phyloP scores from a whole-genome alignment of 2,797 vertebrate genomes.

The Uromys caudimaculatus region DNA sequence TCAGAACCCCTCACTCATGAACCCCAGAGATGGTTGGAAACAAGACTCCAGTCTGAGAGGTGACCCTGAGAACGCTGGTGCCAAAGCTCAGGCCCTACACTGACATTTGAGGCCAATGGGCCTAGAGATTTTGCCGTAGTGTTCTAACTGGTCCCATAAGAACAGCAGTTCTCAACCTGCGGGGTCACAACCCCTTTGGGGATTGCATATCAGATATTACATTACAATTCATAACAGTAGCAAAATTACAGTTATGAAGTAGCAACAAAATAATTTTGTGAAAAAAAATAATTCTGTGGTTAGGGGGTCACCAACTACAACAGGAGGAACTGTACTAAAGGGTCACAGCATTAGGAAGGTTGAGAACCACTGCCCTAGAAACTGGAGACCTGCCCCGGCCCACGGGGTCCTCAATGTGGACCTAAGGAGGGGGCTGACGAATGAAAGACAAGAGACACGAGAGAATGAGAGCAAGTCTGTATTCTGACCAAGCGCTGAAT shows the following conservation, averaged over 20 bases:
- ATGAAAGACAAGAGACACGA: no score
- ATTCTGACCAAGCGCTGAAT: no score
- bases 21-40: background rate
- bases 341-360: background rate
- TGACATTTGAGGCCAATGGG: background rate
- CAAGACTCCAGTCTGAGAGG: background rate
- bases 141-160: background rate
- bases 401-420: no score
- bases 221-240: background rate
- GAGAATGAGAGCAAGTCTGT: no score
- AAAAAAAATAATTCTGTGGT: background rate
- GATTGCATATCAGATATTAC: background rate
- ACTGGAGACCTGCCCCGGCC: background rate
- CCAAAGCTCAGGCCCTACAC: background rate
- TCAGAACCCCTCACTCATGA: background rate
- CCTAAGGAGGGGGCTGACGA: no score
- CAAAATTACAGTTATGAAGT: background rate
- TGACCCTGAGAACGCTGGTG: background rate
- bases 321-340: background rate
- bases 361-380: background rate
- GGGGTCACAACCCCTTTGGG: no score
- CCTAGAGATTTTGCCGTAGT: background rate
- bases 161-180: background rate
- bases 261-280: background rate
- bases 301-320: background rate